Evolutionary conservation across 1,140 invertebrate genomes (phyloP).

Genomic region (Anoplolepis gracilipes): DNA sequence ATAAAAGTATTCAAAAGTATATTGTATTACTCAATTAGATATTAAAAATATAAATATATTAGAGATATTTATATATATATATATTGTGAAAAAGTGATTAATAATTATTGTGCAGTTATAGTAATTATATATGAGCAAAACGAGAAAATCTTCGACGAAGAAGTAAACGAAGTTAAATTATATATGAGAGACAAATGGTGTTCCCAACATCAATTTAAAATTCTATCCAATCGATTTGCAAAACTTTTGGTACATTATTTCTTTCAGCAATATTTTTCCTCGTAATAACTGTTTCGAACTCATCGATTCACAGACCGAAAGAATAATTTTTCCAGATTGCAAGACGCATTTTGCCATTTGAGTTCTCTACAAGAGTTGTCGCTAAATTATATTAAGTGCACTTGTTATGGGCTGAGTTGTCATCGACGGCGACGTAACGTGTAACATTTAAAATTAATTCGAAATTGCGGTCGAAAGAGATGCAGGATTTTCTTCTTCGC

Average conservation of each 20-base stretch:
- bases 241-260: not conserved
- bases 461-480: conserved; percentile 25
- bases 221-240: not conserved
- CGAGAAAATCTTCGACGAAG: not conserved
- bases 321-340: conserved; percentile 7
- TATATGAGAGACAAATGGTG: not conserved
- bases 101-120: not conserved
- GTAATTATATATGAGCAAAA: not conserved
- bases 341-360: conserved; percentile 3
- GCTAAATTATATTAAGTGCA: conserved; percentile 13
- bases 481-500: conserved; percentile 30
- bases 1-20: not conserved
- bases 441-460: conserved; percentile 17
- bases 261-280: not conserved
- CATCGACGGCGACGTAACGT: not conserved
- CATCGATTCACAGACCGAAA: too few relatives aligned
- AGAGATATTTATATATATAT: not conserved
- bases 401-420: not conserved
- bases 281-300: not conserved
- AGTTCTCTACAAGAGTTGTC: not conserved
- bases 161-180: not conserved
- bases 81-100: not conserved
- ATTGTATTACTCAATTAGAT: not conserved
- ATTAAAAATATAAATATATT: not conserved
- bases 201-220: not conserved